Conservation (phyloP, 2,888 invertebrate species). For the Andrena praecox region DNA sequence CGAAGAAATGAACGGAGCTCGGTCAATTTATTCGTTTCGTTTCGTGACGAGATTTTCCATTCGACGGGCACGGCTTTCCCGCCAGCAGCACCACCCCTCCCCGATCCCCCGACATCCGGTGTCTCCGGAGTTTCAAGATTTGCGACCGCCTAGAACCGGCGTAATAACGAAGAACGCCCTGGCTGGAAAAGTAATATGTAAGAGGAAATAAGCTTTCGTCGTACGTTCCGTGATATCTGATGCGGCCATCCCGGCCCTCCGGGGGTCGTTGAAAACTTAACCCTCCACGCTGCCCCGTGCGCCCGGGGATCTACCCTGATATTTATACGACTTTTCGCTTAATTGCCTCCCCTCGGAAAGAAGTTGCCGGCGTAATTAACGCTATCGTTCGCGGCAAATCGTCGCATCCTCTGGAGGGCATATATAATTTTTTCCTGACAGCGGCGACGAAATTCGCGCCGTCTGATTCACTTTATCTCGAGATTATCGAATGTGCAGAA, state of each 20-base stretch:
- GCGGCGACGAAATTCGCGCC: not conserved
- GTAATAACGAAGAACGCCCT: constrained; percentile 60
- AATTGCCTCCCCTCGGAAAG: constrained; percentile 77
- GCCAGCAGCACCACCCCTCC: not conserved
- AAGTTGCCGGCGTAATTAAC: constrained; percentile 79
- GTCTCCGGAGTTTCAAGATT: constrained; percentile 43
- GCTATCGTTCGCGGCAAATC: constrained; percentile 67
- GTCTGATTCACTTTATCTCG: constrained; percentile 25
- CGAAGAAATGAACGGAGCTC: not conserved
- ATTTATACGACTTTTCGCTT: constrained; percentile 80
- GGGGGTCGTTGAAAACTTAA: constrained; percentile 78
- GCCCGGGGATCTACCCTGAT: constrained; percentile 70
- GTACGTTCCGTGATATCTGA: constrained; percentile 80
- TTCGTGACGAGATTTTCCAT: constrained; percentile 39
- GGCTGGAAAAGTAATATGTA: constrained; percentile 76
- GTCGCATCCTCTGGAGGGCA: constrained; percentile 35
- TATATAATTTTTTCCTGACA: constrained; percentile 41
- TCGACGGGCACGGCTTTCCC: constrained; percentile 22
- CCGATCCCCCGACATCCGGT: constrained; percentile 12
- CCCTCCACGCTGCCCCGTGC: constrained; percentile 66
- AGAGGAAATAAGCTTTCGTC: constrained; percentile 79
- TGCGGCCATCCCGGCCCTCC: constrained; percentile 71
- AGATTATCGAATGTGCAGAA: not conserved
- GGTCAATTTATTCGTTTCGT: constrained; percentile 44
- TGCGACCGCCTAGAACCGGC: constrained; percentile 39